Base-by-base conservation (phyloP, 92 coral and sea anemone species). In the Palythoa caribaeorum region DNA sequence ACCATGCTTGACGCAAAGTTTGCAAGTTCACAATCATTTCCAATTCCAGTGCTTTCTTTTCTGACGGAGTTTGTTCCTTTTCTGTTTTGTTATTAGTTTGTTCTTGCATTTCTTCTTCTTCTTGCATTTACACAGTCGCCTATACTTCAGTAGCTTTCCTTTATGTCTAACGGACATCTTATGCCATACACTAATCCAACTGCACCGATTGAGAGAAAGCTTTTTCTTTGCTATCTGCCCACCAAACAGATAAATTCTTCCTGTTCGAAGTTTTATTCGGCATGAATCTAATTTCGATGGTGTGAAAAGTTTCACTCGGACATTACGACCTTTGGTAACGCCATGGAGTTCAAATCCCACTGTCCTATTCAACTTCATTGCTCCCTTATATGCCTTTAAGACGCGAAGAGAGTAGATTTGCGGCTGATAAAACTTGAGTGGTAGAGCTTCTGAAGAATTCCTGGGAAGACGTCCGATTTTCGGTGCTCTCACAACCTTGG, bases 361-460 rank as follows among this genome's bases (percentile, higher is more conserved):
- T 38, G 86, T 81, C 74, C 40, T 66, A 60, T 81, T 81, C 10
- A 81, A 17, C 76, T 66, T 81, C 2, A 19, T 13, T 47, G 76
- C 86, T 16, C 86, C 86, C 66, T 81, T 81, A 5, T 81, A 81
- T 13, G 86, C 62, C n/a, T 81, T 81, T 28, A 81, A 48, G 6
- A 81, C 48, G 16, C 86, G 86, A 28, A 81, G 76, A 8, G 86
- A 66, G 60, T 63, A 81, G 40, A 81, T 10, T 65, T 81, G 86
- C 10, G 76, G 86, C 12, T 44, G 75, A n/a, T 38, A 17, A 38
- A 66, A 65, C 76, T 66, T 81, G n/a, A 39, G 7, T 7, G 86
- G 63, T 66, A 65, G 60, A 65, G 48, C 38, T 21, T 54, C 76
- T 13, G 73, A 66, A n/a, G 17, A 6, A 53, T 81, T 65, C 8